Percentiles rank a stretch among this genome's conserved stretches.
phyloP scores from a whole-genome alignment of 2,113 vertebrate genomes.

The Mobula birostris region DNA sequence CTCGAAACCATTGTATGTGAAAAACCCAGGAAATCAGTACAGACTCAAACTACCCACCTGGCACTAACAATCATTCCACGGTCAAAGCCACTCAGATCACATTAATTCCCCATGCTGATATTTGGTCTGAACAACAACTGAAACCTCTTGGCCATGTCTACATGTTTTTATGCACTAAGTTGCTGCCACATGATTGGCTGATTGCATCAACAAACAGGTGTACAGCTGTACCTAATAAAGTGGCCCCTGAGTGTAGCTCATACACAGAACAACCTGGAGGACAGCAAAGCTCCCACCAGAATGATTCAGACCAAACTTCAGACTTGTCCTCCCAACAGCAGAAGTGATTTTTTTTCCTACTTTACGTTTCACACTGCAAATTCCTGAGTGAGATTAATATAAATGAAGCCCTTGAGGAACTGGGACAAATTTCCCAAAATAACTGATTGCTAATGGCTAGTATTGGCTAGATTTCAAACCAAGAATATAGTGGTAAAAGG shows the following conservation, averaged over 20 bases:
- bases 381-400: not conserved
- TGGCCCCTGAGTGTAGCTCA: not conserved
- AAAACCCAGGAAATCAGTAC: no score
- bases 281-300: not conserved
- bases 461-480: not conserved
- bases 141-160: no score
- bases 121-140: no score
- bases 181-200: no score
- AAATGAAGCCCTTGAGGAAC: not conserved
- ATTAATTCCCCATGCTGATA: no score
- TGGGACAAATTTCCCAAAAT: not conserved
- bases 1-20: no score
- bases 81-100: no score
- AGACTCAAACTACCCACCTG: no score
- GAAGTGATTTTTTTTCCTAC: not conserved
- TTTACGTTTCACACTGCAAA: not conserved
- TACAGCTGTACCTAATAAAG: no score
- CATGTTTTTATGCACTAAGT: no score
- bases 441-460: not conserved
- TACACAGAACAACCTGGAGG: not conserved
- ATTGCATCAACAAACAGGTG: no score
- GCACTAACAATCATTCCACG: no score
- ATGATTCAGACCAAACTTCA: not conserved
- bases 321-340: not conserved
- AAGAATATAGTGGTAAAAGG: not conserved